Conservation (phyloP, 1,140 invertebrate species). For the Parapsyche elsis region DNA sequence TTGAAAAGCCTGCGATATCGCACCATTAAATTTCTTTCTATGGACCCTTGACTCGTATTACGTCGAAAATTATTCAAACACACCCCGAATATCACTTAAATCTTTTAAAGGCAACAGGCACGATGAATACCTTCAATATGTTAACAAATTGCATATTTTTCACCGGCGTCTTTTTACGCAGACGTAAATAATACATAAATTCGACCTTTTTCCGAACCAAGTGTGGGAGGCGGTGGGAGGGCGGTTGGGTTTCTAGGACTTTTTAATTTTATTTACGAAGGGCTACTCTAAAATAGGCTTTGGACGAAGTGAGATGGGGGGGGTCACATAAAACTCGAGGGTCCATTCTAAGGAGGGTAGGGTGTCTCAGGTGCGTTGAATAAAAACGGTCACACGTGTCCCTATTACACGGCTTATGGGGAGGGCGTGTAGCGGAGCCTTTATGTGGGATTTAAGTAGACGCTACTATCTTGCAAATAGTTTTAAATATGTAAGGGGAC, state of each 20-base stretch:
- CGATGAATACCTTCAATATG: too few species aligned
- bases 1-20: not conserved
- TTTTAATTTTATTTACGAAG: slow-evolving; percentile 50
- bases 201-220: slow-evolving; percentile 23
- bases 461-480: slow-evolving; percentile 20
- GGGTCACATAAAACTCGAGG: not conserved
- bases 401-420: slow-evolving; percentile 46
- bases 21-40: slow-evolving; percentile 16
- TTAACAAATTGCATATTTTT: too few species aligned
- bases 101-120: too few species aligned
- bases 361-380: slow-evolving; percentile 42
- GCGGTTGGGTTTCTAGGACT: not conserved
- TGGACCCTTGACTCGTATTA: not conserved
- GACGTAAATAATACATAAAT: not conserved
- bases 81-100: not conserved
- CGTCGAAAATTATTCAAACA: slow-evolving; percentile 12
- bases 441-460: slow-evolving; percentile 31
- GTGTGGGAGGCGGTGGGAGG: not conserved
- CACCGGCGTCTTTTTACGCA: too few species aligned
- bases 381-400: slow-evolving; percentile 48
- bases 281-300: slow-evolving; percentile 37
- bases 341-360: not conserved
- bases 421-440: slow-evolving; percentile 7
- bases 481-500: slow-evolving; percentile 39
- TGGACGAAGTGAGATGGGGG: not conserved